phyloP scores from a whole-genome alignment of 2,797 vertebrate species.

The Meriones psammophilus region DNA sequence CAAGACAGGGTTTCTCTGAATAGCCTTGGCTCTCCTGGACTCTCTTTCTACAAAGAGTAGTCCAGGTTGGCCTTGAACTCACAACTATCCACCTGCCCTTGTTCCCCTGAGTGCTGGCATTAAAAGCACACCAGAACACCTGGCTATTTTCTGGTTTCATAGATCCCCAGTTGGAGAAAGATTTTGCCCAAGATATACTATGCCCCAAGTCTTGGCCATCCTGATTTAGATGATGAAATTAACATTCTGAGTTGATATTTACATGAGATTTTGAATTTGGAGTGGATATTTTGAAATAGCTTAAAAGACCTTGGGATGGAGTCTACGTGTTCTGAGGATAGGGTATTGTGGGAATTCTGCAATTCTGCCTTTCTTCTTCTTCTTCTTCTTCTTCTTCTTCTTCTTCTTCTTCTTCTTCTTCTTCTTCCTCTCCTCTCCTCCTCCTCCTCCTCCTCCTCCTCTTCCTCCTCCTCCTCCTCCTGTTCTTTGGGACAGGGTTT shows the following conservation, averaged over 20 bases:
- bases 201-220: not conserved
- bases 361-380: not conserved
- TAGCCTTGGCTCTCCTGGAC: too few relatives aligned
- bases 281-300: constrained; percentile 26
- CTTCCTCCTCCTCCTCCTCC: too few relatives aligned
- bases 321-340: not conserved
- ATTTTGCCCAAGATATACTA: not conserved
- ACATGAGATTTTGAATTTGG: constrained; percentile 13
- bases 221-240: constrained; percentile 27
- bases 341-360: not conserved
- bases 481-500: not conserved
- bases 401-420: too few relatives aligned
- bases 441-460: too few relatives aligned
- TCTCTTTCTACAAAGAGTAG: too few relatives aligned
- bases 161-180: constrained; percentile 26
- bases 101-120: too few relatives aligned
- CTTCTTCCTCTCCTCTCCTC: too few relatives aligned
- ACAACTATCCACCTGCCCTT: too few relatives aligned
- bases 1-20: too few relatives aligned
- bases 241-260: constrained; percentile 31
- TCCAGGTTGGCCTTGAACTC: too few relatives aligned
- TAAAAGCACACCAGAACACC: too few relatives aligned
- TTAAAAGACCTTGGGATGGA: not conserved
- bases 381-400: too few relatives aligned
- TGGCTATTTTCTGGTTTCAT: constrained; percentile 20